These are phyloP conservation scores for Hypotaenidia philippensis DNA, from an alignment of 2,797 vertebrate genomes.

Conservation along the genomic window DNA sequence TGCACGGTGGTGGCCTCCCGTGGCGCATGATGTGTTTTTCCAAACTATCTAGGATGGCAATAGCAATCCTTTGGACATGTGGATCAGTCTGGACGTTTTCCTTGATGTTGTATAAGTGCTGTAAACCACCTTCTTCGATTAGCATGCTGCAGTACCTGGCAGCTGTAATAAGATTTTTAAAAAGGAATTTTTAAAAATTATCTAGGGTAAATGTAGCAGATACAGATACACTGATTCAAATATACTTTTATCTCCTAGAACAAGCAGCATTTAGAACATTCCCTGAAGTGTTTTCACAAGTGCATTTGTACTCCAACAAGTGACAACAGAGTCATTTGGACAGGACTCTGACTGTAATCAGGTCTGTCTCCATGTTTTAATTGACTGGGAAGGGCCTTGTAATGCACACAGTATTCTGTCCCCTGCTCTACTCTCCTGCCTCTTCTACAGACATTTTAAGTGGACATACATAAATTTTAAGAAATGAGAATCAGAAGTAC, in stretches of 20 bases:
- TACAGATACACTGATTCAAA: background rate
- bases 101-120: constrained; percentile 91
- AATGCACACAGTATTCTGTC: background rate
- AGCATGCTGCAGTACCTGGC: constrained; percentile 97
- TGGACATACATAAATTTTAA: background rate
- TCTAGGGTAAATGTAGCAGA: background rate
- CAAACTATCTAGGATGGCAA: constrained; percentile 94
- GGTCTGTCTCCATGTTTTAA: background rate
- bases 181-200: background rate
- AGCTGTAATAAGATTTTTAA: constrained; percentile 78
- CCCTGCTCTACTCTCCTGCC: fast-evolving
- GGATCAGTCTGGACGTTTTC: constrained; percentile 90
- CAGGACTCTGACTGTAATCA: background rate
- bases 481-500: background rate
- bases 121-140: constrained; percentile 95
- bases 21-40: constrained; percentile 91
- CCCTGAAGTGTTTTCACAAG: background rate
- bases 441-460: background rate
- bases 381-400: background rate
- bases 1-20: constrained; percentile 81
- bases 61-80: constrained; percentile 89
- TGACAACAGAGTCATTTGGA: background rate
- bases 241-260: background rate
- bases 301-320: background rate
- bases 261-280: background rate